Conservation (phyloP, 1,140 invertebrate genomes). For the Akabosia matsudoensis region DNA sequence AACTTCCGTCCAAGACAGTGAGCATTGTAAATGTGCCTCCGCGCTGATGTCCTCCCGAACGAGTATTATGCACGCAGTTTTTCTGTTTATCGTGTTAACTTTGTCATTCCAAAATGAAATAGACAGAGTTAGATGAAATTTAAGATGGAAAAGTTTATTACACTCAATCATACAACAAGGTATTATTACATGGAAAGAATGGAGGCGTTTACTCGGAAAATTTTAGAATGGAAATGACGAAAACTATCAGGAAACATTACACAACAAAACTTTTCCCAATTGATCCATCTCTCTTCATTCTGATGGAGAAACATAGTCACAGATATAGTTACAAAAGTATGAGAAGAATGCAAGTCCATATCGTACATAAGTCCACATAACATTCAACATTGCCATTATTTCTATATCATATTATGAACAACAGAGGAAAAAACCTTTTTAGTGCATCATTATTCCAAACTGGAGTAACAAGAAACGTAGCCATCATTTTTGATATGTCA, state of each 20-base stretch:
- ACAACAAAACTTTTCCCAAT: background rate
- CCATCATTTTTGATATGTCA: conserved; percentile 8
- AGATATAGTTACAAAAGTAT: too few relatives aligned
- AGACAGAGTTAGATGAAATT: background rate
- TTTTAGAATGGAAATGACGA: conserved; percentile 6
- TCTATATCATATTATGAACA: too few relatives aligned
- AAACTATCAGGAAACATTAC: conserved; percentile 11
- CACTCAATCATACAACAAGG: background rate
- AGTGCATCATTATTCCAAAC: too few relatives aligned
- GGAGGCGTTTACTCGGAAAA: conserved; percentile 4
- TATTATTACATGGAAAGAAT: background rate
- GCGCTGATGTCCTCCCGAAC: background rate
- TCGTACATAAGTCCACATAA: background rate
- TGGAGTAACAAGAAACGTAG: too few relatives aligned
- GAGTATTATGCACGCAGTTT: conserved; percentile 11
- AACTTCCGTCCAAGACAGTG: conserved; percentile 18
- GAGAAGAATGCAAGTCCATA: background rate
- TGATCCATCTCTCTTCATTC: conserved; percentile 3
- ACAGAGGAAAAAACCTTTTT: too few relatives aligned
- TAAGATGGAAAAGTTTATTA: background rate
- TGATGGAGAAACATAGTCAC: background rate
- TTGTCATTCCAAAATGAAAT: conserved; percentile 2
- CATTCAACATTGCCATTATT: too few relatives aligned
- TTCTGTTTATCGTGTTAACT: conserved; percentile 10
- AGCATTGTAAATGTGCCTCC: too few relatives aligned